These are phyloP conservation scores for Tetramorium simillimum DNA, from an alignment of 1,140 invertebrate genomes.

Conservation along the genomic window DNA sequence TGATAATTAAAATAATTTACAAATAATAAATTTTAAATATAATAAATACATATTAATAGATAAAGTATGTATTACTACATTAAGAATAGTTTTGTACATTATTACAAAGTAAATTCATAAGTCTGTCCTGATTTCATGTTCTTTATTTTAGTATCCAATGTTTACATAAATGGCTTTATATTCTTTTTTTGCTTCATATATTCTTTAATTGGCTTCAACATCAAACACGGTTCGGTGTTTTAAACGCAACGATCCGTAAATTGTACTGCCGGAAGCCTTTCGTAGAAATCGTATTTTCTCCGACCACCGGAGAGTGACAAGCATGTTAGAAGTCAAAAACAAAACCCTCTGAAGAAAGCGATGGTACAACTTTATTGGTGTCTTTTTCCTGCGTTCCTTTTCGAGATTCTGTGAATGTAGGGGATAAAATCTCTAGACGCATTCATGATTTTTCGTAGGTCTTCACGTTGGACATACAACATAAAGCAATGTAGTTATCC, in stretches of 20 bases:
- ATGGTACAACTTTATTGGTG: not conserved
- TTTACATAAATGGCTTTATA: not conserved
- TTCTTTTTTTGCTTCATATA: not conserved
- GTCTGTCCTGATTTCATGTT: not conserved
- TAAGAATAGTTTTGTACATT: not conserved
- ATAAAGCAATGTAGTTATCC: constrained; percentile 7
- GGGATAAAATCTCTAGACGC: not conserved
- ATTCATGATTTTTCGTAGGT: not conserved
- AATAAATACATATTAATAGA: not conserved
- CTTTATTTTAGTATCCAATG: not conserved
- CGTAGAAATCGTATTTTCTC: constrained; percentile 27
- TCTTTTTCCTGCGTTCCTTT: not conserved
- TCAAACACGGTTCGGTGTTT: constrained; percentile 12
- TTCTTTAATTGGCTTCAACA: not conserved
- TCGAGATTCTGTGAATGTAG: not conserved
- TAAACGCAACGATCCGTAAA: constrained; percentile 36
- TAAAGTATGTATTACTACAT: not conserved
- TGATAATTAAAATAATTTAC: not conserved
- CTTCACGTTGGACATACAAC: not conserved
- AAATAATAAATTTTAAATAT: not conserved
- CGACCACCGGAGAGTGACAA: not conserved
- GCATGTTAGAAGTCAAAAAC: constrained; percentile 32
- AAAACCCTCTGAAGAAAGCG: constrained; percentile 18
- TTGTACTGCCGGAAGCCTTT: constrained; percentile 37
- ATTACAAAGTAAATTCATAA: not conserved